These are phyloP conservation scores for Andrena trimmerana DNA, from an alignment of 2,888 invertebrate genomes.

Conservation along the genomic window DNA sequence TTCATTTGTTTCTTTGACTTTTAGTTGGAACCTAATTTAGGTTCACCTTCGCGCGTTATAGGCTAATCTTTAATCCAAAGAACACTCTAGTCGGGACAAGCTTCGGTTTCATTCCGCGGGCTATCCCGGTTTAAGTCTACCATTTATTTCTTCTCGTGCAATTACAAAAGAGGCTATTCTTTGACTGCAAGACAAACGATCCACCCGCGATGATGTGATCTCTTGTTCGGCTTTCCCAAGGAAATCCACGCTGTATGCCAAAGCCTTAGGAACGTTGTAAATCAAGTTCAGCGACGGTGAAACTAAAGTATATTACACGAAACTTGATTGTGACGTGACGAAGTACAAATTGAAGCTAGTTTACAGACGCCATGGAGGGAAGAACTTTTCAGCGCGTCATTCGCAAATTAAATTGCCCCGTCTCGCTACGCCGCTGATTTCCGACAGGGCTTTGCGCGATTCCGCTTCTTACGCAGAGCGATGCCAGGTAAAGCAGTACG, in stretches of 20 bases:
- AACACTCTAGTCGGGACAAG: background rate
- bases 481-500: background rate
- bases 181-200: conserved; percentile 27
- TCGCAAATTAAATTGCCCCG: background rate
- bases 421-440: conserved; percentile 2
- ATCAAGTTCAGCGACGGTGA: background rate
- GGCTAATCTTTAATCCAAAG: conserved; percentile 22
- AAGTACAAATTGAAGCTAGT: conserved; percentile 71
- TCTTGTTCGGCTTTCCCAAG: conserved; percentile 42
- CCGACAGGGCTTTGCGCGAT: background rate
- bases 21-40: conserved; percentile 33
- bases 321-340: conserved; percentile 32
- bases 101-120: background rate
- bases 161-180: conserved; percentile 59
- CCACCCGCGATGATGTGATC: conserved; percentile 41
- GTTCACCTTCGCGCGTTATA: background rate
- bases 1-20: conserved; percentile 50
- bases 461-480: background rate
- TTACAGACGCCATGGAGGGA: conserved; percentile 21
- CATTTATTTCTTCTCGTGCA: conserved; percentile 22
- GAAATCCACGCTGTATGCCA: conserved; percentile 36
- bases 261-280: conserved; percentile 25
- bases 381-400: conserved; percentile 14
- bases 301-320: background rate
- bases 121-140: background rate